These are phyloP conservation scores for Ceuthmochares aereus DNA, from an alignment of 2,113 vertebrate genomes.

Conservation along the genomic window DNA sequence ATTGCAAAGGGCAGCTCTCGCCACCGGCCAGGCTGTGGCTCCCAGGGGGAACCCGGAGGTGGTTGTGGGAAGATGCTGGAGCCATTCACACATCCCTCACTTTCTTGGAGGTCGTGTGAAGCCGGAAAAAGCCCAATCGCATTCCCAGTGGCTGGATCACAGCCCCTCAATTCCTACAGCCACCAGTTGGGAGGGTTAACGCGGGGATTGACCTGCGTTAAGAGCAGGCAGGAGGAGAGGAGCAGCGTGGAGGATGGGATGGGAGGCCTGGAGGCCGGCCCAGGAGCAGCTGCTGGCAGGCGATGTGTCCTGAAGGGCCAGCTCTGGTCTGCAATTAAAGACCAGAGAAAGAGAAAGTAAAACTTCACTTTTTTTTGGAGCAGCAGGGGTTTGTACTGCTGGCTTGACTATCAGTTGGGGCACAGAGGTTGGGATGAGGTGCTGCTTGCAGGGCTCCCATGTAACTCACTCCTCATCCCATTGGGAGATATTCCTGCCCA, in stretches of 20 bases:
- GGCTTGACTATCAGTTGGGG: rapidly evolving
- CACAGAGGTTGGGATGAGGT: rapidly evolving
- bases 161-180: not conserved
- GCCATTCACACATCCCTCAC: not conserved
- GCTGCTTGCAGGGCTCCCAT: rapidly evolving
- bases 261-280: constrained; percentile 21
- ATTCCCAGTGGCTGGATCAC: not conserved
- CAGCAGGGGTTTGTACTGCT: not conserved
- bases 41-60: not conserved
- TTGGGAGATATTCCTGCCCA: not conserved
- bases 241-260: rapidly evolving
- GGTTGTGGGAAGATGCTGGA: constrained; percentile 29
- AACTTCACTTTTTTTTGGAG: not conserved
- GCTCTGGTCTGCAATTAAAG: constrained; percentile 44
- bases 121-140: not conserved
- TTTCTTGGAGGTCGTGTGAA: constrained; percentile 14
- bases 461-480: rapidly evolving
- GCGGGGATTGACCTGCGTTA: not conserved
- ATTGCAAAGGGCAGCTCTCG: not conserved
- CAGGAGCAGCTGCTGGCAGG: constrained; percentile 41
- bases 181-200: not conserved
- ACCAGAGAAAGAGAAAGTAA: constrained; percentile 57
- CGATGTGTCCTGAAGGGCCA: not conserved
- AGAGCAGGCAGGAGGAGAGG: not conserved
- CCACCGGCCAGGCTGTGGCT: not conserved